Percentiles rank a stretch among this genome's conserved stretches.
Conservation (phyloP, 1,140 invertebrate genomes). For the Polyergus mexicanus region DNA sequence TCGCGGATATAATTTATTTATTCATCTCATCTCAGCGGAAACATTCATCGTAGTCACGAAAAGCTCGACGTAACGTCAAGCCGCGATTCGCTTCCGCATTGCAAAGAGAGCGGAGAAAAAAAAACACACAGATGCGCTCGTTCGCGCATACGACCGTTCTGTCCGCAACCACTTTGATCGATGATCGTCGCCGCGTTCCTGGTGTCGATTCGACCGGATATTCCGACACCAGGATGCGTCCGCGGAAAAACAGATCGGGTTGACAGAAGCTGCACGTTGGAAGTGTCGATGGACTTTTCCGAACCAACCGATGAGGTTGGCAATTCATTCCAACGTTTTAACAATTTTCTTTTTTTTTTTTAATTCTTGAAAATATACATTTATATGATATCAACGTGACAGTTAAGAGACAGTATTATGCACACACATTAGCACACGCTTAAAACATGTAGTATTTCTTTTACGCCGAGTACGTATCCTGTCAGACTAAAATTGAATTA, state of each 20-base stretch:
- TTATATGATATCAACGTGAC: neutral
- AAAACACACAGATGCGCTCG: neutral
- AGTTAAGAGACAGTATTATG: neutral
- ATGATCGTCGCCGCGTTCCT: constrained; percentile 18
- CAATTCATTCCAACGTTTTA: constrained; percentile 18
- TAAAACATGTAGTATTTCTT: neutral
- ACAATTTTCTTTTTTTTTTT: constrained; percentile 28
- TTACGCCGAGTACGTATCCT: neutral
- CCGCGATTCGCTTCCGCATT: constrained; percentile 1
- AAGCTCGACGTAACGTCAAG: neutral
- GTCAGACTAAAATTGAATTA: no score
- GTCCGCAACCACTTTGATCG: constrained; percentile 44
- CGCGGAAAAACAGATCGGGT: constrained; percentile 29
- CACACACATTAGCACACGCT: neutral
- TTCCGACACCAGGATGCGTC: constrained; percentile 28
- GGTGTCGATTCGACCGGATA: constrained; percentile 39
- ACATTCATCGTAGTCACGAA: neutral
- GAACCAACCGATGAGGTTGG: neutral
- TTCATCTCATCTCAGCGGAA: neutral
- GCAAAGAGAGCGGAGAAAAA: neutral
- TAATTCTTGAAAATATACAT: neutral
- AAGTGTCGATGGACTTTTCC: constrained; percentile 44
- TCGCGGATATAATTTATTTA: constrained; percentile 12
- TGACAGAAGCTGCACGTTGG: neutral
- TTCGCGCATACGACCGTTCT: neutral